Conservation (phyloP, 2,888 invertebrate genomes). For the Gymnosoma rotundatum region DNA sequence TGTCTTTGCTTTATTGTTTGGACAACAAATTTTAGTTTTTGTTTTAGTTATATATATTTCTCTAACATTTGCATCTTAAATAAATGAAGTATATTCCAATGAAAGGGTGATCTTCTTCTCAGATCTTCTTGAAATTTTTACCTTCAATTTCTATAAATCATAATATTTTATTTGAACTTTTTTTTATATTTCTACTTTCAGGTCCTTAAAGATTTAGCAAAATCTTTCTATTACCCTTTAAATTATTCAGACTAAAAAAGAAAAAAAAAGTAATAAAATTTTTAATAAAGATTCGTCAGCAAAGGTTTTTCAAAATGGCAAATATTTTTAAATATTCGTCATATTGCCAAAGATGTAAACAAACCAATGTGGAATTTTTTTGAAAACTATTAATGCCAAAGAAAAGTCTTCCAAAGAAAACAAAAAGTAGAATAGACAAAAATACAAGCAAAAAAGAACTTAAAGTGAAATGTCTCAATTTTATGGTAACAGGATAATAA, state of each 20-base stretch:
- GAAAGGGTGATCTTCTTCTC: too few relatives aligned
- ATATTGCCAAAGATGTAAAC: conserved; percentile 27
- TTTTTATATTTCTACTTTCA: too few relatives aligned
- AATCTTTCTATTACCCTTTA: not conserved
- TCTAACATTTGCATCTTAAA: too few relatives aligned
- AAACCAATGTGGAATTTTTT: conserved; percentile 28
- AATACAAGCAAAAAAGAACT: conserved; percentile 7
- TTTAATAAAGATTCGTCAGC: conserved; percentile 10
- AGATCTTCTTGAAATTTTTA: too few relatives aligned
- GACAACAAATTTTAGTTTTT: too few relatives aligned
- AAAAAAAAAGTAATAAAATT: not conserved
- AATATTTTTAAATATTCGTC: conserved; percentile 10
- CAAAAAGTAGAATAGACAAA: conserved; percentile 15
- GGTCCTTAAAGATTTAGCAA: too few relatives aligned
- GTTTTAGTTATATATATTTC: too few relatives aligned
- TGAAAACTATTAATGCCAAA: conserved; percentile 20
- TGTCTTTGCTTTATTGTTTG: too few relatives aligned
- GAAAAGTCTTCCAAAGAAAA: not conserved
- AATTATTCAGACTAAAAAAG: not conserved
- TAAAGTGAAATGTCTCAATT: conserved; percentile 66
- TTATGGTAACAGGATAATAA: conserved; percentile 53
- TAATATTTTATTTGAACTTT: too few relatives aligned
- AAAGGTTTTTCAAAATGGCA: conserved; percentile 33
- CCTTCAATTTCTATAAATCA: too few relatives aligned
- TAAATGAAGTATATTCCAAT: too few relatives aligned